phyloP scores from a whole-genome alignment of 2,113 vertebrate species.

The Corvus moneduloides region DNA sequence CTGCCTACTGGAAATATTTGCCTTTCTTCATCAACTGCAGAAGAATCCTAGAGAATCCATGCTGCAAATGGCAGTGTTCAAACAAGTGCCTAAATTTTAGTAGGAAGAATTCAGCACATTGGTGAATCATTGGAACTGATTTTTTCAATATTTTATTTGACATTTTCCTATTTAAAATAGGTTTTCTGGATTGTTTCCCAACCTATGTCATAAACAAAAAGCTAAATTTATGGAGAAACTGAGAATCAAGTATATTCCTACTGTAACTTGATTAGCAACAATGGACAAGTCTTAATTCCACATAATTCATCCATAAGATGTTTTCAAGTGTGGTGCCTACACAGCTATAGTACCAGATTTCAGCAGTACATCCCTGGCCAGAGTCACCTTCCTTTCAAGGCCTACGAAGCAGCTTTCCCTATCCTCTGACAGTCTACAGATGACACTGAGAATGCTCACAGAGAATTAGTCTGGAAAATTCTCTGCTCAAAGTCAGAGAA shows the following conservation, averaged over 20 bases:
- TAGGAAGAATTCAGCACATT: neutral
- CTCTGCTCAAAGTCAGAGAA: neutral
- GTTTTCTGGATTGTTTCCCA: neutral
- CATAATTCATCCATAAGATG: neutral
- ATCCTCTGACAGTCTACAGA: slow-evolving; percentile 15
- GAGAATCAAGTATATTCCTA: neutral
- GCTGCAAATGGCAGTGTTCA: neutral
- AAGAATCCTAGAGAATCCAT: neutral
- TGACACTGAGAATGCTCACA: neutral
- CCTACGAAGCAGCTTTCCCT: neutral
- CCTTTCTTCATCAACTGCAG: neutral
- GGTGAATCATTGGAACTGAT: neutral
- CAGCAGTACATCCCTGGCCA: neutral
- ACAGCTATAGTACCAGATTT: neutral
- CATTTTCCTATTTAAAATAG: neutral
- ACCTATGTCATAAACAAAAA: neutral
- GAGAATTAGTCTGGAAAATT: neutral
- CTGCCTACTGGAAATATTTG: neutral
- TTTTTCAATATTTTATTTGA: neutral
- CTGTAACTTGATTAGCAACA: neutral
- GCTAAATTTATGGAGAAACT: neutral
- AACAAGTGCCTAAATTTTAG: neutral
- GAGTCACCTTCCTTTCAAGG: slow-evolving; percentile 49
- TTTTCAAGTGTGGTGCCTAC: neutral
- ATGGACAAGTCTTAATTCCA: neutral